A percentile compares a stretch with the other conserved stretches of the same genome.
phyloP scores from a whole-genome alignment of 1,140 invertebrate species.

The Aphis craccivora region DNA sequence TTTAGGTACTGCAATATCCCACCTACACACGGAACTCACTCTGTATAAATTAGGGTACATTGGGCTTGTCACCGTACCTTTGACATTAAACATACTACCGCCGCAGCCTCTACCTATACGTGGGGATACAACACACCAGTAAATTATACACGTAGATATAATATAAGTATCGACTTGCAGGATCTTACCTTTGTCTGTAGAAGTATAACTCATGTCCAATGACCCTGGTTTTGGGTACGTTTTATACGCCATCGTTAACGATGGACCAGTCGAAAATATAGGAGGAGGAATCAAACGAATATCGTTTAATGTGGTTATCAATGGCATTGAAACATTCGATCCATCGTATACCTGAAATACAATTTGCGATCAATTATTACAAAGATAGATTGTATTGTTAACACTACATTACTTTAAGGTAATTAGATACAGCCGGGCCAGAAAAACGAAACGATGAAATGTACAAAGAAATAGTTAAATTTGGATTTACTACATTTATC shows the following conservation, averaged over 20 bases:
- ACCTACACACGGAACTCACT: conserved; percentile 73
- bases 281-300: not conserved
- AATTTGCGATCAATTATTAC: not conserved
- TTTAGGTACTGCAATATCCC: conserved; percentile 74
- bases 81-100: conserved; percentile 81
- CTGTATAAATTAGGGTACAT: conserved; percentile 77
- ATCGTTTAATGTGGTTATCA: not conserved
- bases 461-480: conserved; percentile 4
- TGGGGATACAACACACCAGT: not conserved
- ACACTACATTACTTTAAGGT: conserved; percentile 3
- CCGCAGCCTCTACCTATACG: conserved; percentile 66
- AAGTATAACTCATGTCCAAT: conserved; percentile 35
- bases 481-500: not conserved
- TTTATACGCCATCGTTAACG: conserved; percentile 21
- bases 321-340: not conserved
- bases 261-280: conserved; percentile 14
- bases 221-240: not conserved
- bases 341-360: conserved; percentile 37
- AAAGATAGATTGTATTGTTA: not conserved
- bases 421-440: not conserved
- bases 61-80: conserved; percentile 80
- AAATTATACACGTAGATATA: not conserved
- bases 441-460: not conserved
- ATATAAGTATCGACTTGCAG: not conserved
- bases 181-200: conserved; percentile 14